A percentile compares a stretch with the other conserved stretches of the same genome.
Evolutionary conservation across 2,888 invertebrate species (phyloP).

Genomic region (Euphydryas editha): DNA sequence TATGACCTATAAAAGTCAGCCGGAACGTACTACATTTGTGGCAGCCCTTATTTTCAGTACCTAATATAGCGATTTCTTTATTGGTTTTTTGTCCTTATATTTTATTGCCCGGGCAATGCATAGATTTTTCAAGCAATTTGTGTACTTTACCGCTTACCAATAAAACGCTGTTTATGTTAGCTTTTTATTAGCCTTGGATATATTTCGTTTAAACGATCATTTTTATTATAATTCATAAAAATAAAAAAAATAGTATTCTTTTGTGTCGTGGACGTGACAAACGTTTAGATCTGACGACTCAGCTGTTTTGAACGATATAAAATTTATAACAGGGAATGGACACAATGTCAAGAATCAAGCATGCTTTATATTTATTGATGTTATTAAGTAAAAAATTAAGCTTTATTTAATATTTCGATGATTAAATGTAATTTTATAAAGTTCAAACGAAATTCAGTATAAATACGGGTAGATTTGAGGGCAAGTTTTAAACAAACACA

Average conservation of each 20-base stretch:
- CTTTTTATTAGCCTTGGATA: slow-evolving; percentile 69
- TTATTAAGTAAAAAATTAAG: no score
- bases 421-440: no score
- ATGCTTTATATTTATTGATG: no score
- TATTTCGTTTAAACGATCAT: slow-evolving; percentile 68
- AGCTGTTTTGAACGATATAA: slow-evolving; percentile 28
- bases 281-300: slow-evolving; percentile 37
- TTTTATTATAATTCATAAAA: slow-evolving; percentile 76
- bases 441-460: no score
- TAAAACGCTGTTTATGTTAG: slow-evolving; percentile 72
- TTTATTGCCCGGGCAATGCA: slow-evolving; percentile 70
- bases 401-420: no score
- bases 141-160: slow-evolving; percentile 68
- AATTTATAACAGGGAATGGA: slow-evolving; percentile 28
- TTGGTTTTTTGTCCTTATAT: slow-evolving; percentile 69
- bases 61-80: slow-evolving; percentile 77
- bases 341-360: slow-evolving; percentile 27
- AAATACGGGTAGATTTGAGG: no score
- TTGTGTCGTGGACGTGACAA: slow-evolving; percentile 47
- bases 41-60: slow-evolving; percentile 79
- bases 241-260: slow-evolving; percentile 41
- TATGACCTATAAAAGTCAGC: slow-evolving; percentile 82
- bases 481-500: no score
- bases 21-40: slow-evolving; percentile 78
- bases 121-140: slow-evolving; percentile 73